Evolutionary conservation across 2,113 vertebrate species (phyloP), one percentile per base, ranked within the genome.

Genomic region (Lipophrys pholis): DNA sequence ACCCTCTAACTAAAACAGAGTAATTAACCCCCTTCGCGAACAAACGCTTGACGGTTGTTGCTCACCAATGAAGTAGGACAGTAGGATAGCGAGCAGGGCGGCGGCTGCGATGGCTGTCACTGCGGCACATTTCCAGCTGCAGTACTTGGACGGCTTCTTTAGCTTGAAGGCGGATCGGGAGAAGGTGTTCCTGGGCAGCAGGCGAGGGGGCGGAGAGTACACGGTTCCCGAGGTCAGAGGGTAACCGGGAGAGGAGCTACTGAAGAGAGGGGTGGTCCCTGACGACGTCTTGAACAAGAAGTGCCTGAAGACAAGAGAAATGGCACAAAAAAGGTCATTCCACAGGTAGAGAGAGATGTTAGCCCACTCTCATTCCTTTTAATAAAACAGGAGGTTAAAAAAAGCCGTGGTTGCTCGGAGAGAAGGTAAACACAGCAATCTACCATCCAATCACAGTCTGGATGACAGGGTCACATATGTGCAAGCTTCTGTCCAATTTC

Each of bases 231-330:
- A 99, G 82, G 97, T 99, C 91, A 99, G 41, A 0, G 98, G 98
- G 88, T 99, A 99, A 48, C 97, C 98, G 0, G 98, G 98, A 68
- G 98, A 98, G 68, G 97, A 98, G 84, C 97, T 99, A 84, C 98
- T 99, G 90, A 99, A 99, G 73, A 99, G 95, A 3, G 98, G 98
- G 1, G 98, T 99, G 69, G 97, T 99, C 87, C 98, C 98, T 9
- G 98, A 99, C 6, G 97, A 99, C 0, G 98, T 99, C 94, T 99
- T 99, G 74, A 99, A 99, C 89, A 99, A 95, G 93, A 99, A 99
- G 90, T 99, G 98, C 88, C 98, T 99, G 86, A 8, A 11, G 14
- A 67, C 2, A 46, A 50, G 16, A 35, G 15, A 30, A 55, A 0
- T 42, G 39, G 3, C 12, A 54, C 15, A 35, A 14, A 55, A 48